Base-by-base conservation (phyloP, 2,113 vertebrate genomes). In the Proterorhinus semilunaris region DNA sequence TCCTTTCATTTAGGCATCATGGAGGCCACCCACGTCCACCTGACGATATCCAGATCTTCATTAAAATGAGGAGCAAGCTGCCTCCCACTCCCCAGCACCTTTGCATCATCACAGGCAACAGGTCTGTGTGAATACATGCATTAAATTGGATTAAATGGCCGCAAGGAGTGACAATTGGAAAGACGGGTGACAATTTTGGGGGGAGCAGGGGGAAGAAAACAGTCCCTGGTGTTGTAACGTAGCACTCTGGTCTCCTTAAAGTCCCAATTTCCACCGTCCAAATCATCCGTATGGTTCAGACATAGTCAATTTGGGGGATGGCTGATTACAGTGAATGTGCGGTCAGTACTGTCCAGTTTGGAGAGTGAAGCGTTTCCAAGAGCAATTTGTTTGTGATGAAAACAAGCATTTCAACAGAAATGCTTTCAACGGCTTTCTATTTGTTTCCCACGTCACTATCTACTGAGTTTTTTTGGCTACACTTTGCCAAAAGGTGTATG, bases 61-160 rank as follows among this genome's bases (percentile, higher is more conserved):
- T 86, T 89, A 84, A 88, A 90, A 88, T 87, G 72, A 85, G 75
- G 66, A 78, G 68, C 72, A n/a, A 75, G 57, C 66, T 80, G 68
- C 69, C 53, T 73, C 67, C 48, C 70, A 7, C 65, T 67, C 52
- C 15, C 8, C 66, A 53, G 17, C 71, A 48, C 62, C 43, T 62
- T 62, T 36, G 59, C 77, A 61, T 75, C 78, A 70, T 88, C 79
- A 67, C 59, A 70, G 69, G 84, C 83, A 89, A 89, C 71, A 82
- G 79, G 83, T 84, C 74, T 71, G 75, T 87, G 86, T 88, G 89
- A 90, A 86, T 88, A 87, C 83, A 88, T 86, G 86, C 88, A 90
- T 89, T 90, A 91, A 91, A 91, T 93, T 92, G 83, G 87, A 90
- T 91, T 90, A 68, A 71, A 67, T 80, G 83, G 82, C 89, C 87